Base-by-base conservation (phyloP, 2,888 invertebrate species). In the Hermaeophaga mercurialis region DNA sequence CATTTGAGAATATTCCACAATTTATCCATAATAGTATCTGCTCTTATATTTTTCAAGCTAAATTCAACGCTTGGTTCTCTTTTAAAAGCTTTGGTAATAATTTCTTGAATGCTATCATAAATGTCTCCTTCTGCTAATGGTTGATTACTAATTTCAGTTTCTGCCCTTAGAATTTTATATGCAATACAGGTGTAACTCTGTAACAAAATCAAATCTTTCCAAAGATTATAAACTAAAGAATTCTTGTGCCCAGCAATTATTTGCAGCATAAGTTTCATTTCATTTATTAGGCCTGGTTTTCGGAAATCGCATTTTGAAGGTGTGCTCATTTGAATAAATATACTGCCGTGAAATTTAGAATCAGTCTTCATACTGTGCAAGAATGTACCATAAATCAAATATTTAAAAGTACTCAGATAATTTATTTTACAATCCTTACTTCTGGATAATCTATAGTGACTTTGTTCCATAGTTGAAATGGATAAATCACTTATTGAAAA, bases 161-260 rank as follows among this genome's bases (percentile, higher is more conserved):
- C 11, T 11, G 43, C 6, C 22, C 9, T 54, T 33, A 14, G 57
- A 58, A 34, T 47, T 22, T 49, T 12, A 52, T 26, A 19, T 3
- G 64, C 57, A 47, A 63, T 61, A 56, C 62, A 54, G 3, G 66
- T 17, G 14, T 58, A 61, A 3, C 33, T 53, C 31, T 69, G 64
- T 28, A 70, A 19, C 7, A 56, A 48, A 28, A 47, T 24, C 7
- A 70, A 18, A 52, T 70, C 65, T 12, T 64, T 46, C 68, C 67
- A 70, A 7, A 68, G 54, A 12, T 56, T 61, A 45, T 60, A 28
- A 19, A 67, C 47, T 33, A 44, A 55, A 15, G 68, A 66, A 6
- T 56, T 14, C 22, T 52, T 54, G 38, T 70, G 69, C 17, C 70
- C 70, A 28, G 63, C 55, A 24, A 68, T 53, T 18, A 66, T 43